These are phyloP conservation scores for Crypturellus tataupa DNA, from an alignment of 2,797 vertebrate genomes.

Conservation along the genomic window DNA sequence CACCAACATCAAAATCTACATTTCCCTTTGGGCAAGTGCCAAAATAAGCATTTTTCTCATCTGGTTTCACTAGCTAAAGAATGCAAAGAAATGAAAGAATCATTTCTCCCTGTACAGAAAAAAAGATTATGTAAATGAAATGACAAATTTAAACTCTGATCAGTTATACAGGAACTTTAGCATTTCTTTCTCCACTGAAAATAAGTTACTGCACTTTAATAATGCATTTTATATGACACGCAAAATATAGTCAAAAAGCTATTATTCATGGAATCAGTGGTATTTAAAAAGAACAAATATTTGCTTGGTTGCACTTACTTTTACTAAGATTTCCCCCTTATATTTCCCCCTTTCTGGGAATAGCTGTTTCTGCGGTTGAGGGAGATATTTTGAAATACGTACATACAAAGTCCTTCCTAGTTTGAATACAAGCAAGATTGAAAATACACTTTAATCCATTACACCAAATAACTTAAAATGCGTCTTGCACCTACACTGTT, in stretches of 20 bases:
- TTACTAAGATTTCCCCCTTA: neutral
- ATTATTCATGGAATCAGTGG: neutral
- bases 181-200: neutral
- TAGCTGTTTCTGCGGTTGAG: neutral
- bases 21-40: slow-evolving; percentile 36
- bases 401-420: neutral
- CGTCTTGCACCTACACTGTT: neutral
- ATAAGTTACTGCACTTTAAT: neutral
- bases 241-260: neutral
- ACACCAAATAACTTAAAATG: accelerated
- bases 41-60: slow-evolving; percentile 54
- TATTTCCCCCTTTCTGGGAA: neutral
- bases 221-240: neutral
- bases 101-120: neutral
- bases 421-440: neutral
- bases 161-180: neutral
- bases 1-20: slow-evolving; percentile 25
- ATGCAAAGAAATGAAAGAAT: slow-evolving; percentile 62
- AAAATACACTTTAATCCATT: neutral
- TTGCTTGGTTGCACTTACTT: neutral
- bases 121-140: slow-evolving; percentile 21
- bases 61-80: slow-evolving; percentile 34
- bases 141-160: neutral
- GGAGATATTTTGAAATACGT: neutral
- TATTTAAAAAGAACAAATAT: neutral